A percentile compares a stretch with the other conserved stretches of the same genome.
These are phyloP conservation scores for Bostrychus sinensis DNA, from an alignment of 2,113 vertebrate species.

Conservation along the genomic window DNA sequence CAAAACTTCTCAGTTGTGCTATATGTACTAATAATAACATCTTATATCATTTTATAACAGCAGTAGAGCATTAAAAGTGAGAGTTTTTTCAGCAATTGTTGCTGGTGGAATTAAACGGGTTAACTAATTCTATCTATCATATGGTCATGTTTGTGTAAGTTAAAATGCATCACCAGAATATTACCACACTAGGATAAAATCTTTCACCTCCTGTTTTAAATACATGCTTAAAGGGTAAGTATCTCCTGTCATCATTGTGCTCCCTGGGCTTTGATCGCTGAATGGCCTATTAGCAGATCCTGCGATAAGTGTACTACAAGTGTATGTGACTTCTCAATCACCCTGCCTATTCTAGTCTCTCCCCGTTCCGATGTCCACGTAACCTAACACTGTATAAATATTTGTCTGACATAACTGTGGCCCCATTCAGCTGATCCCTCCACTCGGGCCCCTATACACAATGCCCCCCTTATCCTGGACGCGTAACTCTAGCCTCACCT, in stretches of 20 bases:
- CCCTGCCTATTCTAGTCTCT: constrained; percentile 75
- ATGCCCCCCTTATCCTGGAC: constrained; percentile 59
- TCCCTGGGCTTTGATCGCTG: constrained; percentile 68
- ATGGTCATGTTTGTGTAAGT: too few relatives aligned
- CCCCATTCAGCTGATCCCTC: constrained; percentile 72
- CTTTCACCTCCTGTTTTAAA: constrained; percentile 6
- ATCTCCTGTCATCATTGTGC: constrained; percentile 30
- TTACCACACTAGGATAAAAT: neutral
- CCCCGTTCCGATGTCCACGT: constrained; percentile 73
- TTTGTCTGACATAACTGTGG: constrained; percentile 78
- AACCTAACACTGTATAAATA: constrained; percentile 81
- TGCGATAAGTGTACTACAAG: constrained; percentile 73
- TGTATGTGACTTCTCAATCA: constrained; percentile 78
- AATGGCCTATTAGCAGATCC: constrained; percentile 61
- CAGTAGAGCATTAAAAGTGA: too few relatives aligned
- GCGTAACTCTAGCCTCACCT: constrained; percentile 74
- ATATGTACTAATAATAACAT: too few relatives aligned
- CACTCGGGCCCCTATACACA: constrained; percentile 58
- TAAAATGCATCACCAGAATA: neutral
- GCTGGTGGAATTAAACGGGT: too few relatives aligned
- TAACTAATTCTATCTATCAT: too few relatives aligned
- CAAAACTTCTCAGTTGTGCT: too few relatives aligned
- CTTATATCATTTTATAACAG: too few relatives aligned
- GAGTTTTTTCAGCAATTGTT: too few relatives aligned
- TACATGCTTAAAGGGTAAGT: constrained; percentile 8